phyloP scores from a whole-genome alignment of 2,888 invertebrate species.

The Orchestes rusci region DNA sequence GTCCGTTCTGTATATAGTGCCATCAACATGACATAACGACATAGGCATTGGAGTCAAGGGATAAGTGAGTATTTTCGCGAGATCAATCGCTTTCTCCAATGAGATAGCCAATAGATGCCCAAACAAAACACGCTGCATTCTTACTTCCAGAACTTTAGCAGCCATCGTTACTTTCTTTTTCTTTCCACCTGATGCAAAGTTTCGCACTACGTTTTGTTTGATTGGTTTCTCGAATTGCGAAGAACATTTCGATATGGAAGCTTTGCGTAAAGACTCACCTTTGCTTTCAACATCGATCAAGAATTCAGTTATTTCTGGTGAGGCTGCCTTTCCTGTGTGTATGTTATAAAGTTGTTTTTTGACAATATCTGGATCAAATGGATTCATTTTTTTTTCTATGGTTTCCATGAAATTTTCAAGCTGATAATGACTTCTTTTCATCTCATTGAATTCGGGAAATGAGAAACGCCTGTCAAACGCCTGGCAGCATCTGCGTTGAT shows the following conservation, averaged over 20 bases:
- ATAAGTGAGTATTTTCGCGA: slow-evolving; percentile 10
- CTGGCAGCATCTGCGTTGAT: slow-evolving; percentile 17
- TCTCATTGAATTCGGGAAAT: slow-evolving; percentile 1
- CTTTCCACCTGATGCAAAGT: slow-evolving; percentile 6
- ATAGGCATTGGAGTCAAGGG: slow-evolving; percentile 21
- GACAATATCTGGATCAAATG: neutral
- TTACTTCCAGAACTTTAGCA: slow-evolving; percentile 12
- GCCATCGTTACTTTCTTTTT: slow-evolving; percentile 19
- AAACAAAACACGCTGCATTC: slow-evolving; percentile 13
- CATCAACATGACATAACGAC: slow-evolving; percentile 29
- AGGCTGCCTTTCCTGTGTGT: slow-evolving; percentile 27
- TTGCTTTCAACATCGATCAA: neutral
- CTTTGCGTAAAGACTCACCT: no score
- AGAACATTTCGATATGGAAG: no score
- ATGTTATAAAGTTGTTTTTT: slow-evolving; percentile 14
- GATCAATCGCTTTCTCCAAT: slow-evolving; percentile 26
- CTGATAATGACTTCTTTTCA: neutral
- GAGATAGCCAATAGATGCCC: slow-evolving; percentile 25
- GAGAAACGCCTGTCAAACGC: slow-evolving; percentile 14
- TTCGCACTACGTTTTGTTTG: no score
- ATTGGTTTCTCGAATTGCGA: no score
- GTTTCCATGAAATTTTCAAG: neutral
- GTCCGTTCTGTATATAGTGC: slow-evolving; percentile 27
- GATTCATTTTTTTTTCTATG: neutral
- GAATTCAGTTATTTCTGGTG: slow-evolving; percentile 5